A percentile compares a stretch with the other conserved stretches of the same genome.
These are phyloP conservation scores for Podargus strigoides DNA, from an alignment of 2,797 vertebrate genomes.

Conservation along the genomic window DNA sequence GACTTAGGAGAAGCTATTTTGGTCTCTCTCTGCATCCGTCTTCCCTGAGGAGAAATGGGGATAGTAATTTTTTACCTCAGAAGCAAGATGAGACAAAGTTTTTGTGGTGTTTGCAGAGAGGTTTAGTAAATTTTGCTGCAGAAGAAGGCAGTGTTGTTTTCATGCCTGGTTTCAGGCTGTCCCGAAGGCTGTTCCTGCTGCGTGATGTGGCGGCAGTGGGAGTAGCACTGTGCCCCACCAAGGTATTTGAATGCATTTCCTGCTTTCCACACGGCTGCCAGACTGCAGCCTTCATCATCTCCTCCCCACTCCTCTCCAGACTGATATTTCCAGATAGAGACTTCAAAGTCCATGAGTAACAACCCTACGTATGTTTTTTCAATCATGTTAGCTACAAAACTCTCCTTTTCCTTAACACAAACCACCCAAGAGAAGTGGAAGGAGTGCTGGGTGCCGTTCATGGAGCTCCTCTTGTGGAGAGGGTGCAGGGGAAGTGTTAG, in stretches of 20 bases:
- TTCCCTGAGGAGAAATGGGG: background rate
- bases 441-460: rapidly evolving
- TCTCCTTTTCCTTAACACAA: background rate
- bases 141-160: background rate
- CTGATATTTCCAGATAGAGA: background rate
- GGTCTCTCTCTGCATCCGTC: background rate
- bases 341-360: background rate
- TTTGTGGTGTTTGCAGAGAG: background rate
- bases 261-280: background rate
- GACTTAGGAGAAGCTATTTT: background rate
- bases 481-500: background rate
- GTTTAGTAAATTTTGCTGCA: background rate
- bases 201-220: background rate
- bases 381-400: rapidly evolving
- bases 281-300: background rate
- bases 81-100: background rate
- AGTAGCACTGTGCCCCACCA: background rate
- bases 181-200: background rate
- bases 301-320: background rate
- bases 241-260: background rate
- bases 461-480: background rate
- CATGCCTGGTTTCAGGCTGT: background rate
- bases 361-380: background rate
- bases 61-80: background rate
- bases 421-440: background rate